Conservation (phyloP, 2,888 invertebrate genomes). For the Germaria angustata region DNA sequence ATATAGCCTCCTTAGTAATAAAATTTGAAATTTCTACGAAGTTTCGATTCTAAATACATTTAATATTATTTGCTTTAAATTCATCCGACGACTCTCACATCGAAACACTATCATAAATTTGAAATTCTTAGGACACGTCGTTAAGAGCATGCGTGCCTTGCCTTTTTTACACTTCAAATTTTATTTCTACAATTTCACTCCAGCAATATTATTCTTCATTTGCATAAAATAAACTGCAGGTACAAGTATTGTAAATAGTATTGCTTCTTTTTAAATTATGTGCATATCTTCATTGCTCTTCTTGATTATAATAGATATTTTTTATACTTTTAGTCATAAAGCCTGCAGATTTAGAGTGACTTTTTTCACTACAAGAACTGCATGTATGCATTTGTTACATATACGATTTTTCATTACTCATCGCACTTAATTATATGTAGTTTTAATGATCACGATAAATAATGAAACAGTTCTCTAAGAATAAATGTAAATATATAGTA, state of each 20-base stretch:
- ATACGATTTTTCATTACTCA: slow-evolving; percentile 43
- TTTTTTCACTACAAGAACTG: not conserved
- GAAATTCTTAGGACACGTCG: slow-evolving; percentile 43
- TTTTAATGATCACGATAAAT: slow-evolving; percentile 41
- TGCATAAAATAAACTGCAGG: slow-evolving; percentile 45
- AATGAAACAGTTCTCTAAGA: too few relatives aligned
- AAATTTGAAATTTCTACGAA: too few relatives aligned
- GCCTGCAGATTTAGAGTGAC: slow-evolving; percentile 16
- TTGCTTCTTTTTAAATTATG: not conserved
- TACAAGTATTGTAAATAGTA: not conserved
- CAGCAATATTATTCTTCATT: not conserved
- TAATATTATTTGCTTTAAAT: too few relatives aligned
- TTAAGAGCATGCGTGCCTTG: slow-evolving; percentile 55
- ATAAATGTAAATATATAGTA: too few relatives aligned
- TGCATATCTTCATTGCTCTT: not conserved
- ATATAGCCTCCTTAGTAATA: too few relatives aligned
- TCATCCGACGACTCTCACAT: not conserved
- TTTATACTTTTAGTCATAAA: slow-evolving; percentile 25
- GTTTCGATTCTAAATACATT: too few relatives aligned
- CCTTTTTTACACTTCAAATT: slow-evolving; percentile 34
- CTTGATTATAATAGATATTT: not conserved
- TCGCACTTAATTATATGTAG: slow-evolving; percentile 46
- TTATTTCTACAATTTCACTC: slow-evolving; percentile 5
- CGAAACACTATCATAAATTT: slow-evolving; percentile 1
- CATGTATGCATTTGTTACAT: not conserved